A percentile compares a stretch with the other conserved stretches of the same genome.
phyloP scores from a whole-genome alignment of 1,140 invertebrate species.

The Amphibalanus amphitrite region DNA sequence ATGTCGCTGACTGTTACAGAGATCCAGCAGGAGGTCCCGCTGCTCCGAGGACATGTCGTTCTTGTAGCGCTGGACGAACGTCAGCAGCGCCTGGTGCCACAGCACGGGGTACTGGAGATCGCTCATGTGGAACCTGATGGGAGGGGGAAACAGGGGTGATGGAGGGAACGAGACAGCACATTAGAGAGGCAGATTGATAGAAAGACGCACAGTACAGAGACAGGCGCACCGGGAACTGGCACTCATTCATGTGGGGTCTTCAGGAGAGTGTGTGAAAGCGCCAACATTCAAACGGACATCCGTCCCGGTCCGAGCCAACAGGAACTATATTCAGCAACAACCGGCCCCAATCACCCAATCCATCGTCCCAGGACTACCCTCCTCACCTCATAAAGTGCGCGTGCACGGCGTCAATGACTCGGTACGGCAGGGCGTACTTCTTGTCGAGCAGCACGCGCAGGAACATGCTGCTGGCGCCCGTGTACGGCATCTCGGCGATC shows the following conservation, averaged over 20 bases:
- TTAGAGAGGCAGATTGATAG: no score
- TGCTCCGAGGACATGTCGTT: conserved; percentile 84
- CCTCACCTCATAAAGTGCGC: conserved; percentile 76
- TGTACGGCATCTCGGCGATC: conserved; percentile 96
- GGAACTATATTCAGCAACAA: no score
- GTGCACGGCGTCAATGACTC: conserved; percentile 88
- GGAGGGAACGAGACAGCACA: no score
- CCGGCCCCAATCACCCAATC: no score
- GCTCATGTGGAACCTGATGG: conserved; percentile 63
- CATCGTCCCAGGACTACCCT: background rate
- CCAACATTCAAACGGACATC: no score
- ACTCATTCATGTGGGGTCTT: no score
- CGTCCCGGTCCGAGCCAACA: no score
- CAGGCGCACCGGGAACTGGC: no score
- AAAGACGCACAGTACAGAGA: no score
- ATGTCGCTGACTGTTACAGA: conserved; percentile 62
- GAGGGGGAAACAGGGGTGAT: no score
- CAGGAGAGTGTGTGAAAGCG: no score
- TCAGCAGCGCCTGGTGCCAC: conserved; percentile 90
- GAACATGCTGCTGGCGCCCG: conserved; percentile 92
- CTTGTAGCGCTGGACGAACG: conserved; percentile 91
- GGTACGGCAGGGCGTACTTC: conserved; percentile 91
- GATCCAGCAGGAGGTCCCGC: conserved; percentile 59
- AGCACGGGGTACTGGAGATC: conserved; percentile 70
- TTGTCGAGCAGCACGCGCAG: conserved; percentile 89